A percentile compares a stretch with the other conserved stretches of the same genome.
These are phyloP conservation scores for Notoglanidium macrostoma DNA, from an alignment of 2,797 vertebrate genomes.

Conservation along the genomic window DNA sequence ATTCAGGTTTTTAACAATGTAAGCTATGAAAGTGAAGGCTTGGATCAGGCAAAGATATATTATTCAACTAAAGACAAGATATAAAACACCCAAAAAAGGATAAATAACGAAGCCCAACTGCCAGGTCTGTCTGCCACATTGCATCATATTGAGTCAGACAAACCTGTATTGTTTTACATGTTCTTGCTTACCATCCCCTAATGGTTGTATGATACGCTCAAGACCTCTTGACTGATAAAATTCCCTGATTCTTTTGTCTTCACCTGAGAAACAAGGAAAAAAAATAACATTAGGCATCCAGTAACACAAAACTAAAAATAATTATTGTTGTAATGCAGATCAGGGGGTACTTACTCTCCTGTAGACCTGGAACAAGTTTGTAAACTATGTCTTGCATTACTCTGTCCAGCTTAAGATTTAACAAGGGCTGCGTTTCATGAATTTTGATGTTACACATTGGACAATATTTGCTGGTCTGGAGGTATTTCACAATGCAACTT, in stretches of 20 bases:
- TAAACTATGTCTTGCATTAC: constrained; percentile 99
- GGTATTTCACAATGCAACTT: constrained; percentile 97
- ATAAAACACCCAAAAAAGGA: neutral
- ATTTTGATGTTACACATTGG: constrained; percentile 99
- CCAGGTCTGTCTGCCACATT: neutral
- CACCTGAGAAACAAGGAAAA: constrained; percentile 71
- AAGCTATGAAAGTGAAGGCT: neutral
- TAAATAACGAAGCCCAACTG: neutral
- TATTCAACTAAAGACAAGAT: neutral
- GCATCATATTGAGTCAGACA: neutral
- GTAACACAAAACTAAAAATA: neutral
- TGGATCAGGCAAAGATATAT: neutral
- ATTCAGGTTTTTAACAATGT: neutral
- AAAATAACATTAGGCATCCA: neutral
- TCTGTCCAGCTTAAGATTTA: constrained; percentile 96
- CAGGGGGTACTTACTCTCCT: constrained; percentile 84
- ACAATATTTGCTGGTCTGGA: constrained; percentile 98
- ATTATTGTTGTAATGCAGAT: neutral
- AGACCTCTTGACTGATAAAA: constrained; percentile 96
- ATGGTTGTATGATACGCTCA: constrained; percentile 88
- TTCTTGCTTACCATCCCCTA: constrained; percentile 78
- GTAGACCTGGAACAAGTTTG: constrained; percentile 95
- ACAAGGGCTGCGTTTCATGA: constrained; percentile 95
- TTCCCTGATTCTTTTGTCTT: constrained; percentile 94
- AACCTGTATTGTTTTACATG: neutral